These are phyloP conservation scores for Pharmacophagus antenor DNA, from an alignment of 2,888 invertebrate species.

Conservation along the genomic window DNA sequence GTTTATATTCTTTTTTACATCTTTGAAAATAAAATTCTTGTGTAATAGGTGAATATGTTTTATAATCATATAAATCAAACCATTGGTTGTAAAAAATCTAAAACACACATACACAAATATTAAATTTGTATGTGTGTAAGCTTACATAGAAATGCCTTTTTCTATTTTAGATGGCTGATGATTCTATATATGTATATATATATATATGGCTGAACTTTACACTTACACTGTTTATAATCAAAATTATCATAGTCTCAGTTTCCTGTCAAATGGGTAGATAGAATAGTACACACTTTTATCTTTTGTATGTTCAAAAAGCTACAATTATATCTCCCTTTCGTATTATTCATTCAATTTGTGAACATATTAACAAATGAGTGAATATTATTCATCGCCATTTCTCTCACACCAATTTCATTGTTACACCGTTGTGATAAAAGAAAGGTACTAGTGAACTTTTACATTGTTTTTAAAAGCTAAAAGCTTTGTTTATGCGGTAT, in stretches of 20 bases:
- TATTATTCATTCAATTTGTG: slow-evolving; percentile 25
- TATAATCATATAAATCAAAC: too few species aligned
- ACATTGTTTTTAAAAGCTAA: too few species aligned
- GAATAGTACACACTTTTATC: slow-evolving; percentile 1
- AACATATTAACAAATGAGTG: not conserved
- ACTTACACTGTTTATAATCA: not conserved
- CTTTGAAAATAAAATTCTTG: not conserved
- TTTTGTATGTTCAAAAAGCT: slow-evolving; percentile 13
- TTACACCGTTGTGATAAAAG: too few species aligned
- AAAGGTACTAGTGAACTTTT: too few species aligned
- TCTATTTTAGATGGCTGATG: too few species aligned
- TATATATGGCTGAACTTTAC: not conserved
- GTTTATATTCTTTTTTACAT: not conserved
- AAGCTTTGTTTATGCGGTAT: too few species aligned
- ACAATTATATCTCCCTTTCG: slow-evolving; percentile 8
- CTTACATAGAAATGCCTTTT: too few species aligned
- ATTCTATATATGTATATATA: too few species aligned
- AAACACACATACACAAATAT: too few species aligned
- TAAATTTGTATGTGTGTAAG: too few species aligned
- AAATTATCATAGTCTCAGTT: not conserved
- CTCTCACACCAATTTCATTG: not conserved
- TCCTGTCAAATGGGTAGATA: slow-evolving; percentile 24
- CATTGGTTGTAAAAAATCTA: too few species aligned
- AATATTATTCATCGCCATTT: slow-evolving; percentile 8
- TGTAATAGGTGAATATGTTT: too few species aligned